phyloP scores from a whole-genome alignment of 1,140 invertebrate species.

The Anoplolepis gracilipes region DNA sequence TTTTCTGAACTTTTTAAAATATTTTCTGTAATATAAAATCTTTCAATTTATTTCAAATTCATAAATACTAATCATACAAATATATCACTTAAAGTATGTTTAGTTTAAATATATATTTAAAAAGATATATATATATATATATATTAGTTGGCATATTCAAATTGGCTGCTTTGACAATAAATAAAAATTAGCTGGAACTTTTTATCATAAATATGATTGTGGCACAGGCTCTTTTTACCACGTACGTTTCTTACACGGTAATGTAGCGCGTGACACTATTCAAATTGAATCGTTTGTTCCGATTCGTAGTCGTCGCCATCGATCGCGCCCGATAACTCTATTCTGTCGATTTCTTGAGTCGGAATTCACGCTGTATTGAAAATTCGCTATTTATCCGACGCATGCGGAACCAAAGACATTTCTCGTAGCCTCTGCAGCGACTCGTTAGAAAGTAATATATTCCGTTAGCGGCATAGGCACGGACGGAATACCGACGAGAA shows the following conservation, averaged over 20 bases:
- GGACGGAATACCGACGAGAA: slow-evolving; percentile 49
- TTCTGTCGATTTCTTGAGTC: slow-evolving; percentile 26
- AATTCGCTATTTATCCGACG: slow-evolving; percentile 43
- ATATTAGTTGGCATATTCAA: too few species aligned
- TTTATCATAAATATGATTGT: background rate
- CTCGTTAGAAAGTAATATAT: slow-evolving; percentile 69
- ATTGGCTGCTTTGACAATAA: too few species aligned
- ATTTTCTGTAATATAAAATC: too few species aligned
- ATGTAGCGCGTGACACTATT: slow-evolving; percentile 38
- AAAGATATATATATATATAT: too few species aligned
- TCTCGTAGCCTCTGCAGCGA: slow-evolving; percentile 10
- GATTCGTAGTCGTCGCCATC: slow-evolving; percentile 17
- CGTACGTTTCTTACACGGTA: slow-evolving; percentile 10
- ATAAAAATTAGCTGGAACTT: background rate
- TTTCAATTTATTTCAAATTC: too few species aligned
- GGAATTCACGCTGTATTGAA: slow-evolving; percentile 13
- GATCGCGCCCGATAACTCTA: slow-evolving; percentile 8
- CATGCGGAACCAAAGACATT: slow-evolving; percentile 13
- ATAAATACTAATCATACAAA: too few species aligned
- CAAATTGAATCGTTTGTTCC: slow-evolving; percentile 37
- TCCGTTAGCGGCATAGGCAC: slow-evolving; percentile 59
- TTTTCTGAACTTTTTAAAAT: too few species aligned
- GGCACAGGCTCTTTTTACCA: background rate
- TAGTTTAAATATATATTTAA: too few species aligned
- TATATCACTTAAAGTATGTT: too few species aligned